phyloP scores from a whole-genome alignment of 92 coral and sea anemone genomes.

The Parazoanthus atlanticus region DNA sequence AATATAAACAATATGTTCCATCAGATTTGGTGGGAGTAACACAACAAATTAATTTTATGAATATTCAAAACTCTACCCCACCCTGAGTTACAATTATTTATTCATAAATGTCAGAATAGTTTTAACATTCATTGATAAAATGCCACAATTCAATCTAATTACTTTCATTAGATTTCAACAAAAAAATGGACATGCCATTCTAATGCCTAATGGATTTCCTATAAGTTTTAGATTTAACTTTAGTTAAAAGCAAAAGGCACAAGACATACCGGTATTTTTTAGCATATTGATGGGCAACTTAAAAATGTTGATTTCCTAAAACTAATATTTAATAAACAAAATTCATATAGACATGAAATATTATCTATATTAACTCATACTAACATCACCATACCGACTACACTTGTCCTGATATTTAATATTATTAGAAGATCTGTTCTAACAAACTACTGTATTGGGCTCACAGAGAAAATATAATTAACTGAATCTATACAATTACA shows the following conservation, averaged over 20 bases:
- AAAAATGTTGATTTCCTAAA: too few species aligned
- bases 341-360: too few species aligned
- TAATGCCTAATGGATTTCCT: neutral
- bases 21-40: neutral
- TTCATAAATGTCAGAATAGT: neutral
- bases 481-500: too few species aligned
- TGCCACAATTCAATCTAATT: neutral
- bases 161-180: neutral
- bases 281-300: neutral
- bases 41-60: neutral
- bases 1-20: conserved; percentile 8
- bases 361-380: too few species aligned
- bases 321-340: too few species aligned
- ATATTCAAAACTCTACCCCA: conserved; percentile 1
- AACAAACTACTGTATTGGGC: too few species aligned
- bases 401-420: neutral
- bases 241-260: neutral
- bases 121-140: neutral
- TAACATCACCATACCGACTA: too few species aligned
- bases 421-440: too few species aligned
- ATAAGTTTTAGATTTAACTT: neutral
- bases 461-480: too few species aligned
- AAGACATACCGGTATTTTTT: neutral
- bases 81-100: neutral
- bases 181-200: neutral